Evolutionary conservation across 37 sponge, comb jelly and placozoan genomes (phyloP).

Genomic region (Ephydatia muelleri): DNA sequence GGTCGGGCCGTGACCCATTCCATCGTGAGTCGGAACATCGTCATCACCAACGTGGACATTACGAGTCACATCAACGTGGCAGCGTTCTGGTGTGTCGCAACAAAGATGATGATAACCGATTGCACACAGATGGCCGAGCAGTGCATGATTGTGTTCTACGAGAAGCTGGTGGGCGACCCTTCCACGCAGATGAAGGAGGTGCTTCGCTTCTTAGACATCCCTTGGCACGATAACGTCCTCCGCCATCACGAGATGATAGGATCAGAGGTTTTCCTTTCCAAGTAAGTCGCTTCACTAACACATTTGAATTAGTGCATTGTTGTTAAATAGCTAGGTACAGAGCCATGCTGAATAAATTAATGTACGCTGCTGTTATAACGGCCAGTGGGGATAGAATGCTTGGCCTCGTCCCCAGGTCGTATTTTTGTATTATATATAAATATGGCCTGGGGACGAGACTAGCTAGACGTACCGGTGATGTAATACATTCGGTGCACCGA

Average conservation of each 20-base stretch:
- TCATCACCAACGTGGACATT: slow-evolving; percentile 77
- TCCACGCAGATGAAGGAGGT: slow-evolving; percentile 51
- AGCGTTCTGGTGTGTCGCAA: slow-evolving; percentile 74
- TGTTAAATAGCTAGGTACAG: too few relatives aligned
- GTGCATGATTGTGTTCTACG: slow-evolving; percentile 79
- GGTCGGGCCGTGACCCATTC: slow-evolving; percentile 90
- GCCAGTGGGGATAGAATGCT: too few relatives aligned
- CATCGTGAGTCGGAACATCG: slow-evolving; percentile 78
- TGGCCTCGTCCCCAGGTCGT: too few relatives aligned
- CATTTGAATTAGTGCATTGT: too few relatives aligned
- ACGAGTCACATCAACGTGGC: slow-evolving; percentile 56
- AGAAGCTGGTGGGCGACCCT: slow-evolving; percentile 71
- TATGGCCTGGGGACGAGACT: too few relatives aligned
- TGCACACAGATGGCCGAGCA: slow-evolving; percentile 34
- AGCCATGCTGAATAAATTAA: too few relatives aligned
- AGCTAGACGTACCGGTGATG: too few relatives aligned
- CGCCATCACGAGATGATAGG: slow-evolving; percentile 71
- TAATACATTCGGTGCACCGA: too few relatives aligned
- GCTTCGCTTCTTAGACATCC: slow-evolving; percentile 61
- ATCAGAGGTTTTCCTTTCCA: slow-evolving; percentile 65
- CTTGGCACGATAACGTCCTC: slow-evolving; percentile 81
- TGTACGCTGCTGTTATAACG: too few relatives aligned
- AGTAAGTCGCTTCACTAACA: slow-evolving; percentile 39
- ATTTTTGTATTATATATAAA: too few relatives aligned
- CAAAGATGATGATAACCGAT: slow-evolving; percentile 53